A percentile compares a stretch with the other conserved stretches of the same genome.
phyloP scores from a whole-genome alignment of 2,113 vertebrate genomes.

The Stomatorhinus ivindoensis region DNA sequence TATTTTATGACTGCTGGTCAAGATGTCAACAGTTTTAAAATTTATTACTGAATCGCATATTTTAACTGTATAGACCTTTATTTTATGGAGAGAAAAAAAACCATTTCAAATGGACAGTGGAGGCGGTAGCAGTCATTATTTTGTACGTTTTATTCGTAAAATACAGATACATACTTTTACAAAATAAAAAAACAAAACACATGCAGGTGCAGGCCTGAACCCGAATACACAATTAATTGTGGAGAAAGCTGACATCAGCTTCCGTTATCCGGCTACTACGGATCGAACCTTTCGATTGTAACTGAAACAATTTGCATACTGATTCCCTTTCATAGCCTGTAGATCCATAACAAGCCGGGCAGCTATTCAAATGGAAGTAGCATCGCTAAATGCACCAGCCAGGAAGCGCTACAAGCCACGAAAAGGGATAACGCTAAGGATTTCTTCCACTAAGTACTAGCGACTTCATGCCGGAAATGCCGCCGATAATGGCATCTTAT shows the following conservation, averaged over 20 bases:
- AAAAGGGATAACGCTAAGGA: constrained; percentile 45
- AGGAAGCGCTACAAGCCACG: constrained; percentile 48
- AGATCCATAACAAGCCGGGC: constrained; percentile 83
- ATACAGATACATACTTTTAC: constrained; percentile 26
- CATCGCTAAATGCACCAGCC: constrained; percentile 71
- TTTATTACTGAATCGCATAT: not conserved
- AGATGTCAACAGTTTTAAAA: not conserved
- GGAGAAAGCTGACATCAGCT: constrained; percentile 82
- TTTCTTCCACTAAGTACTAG: constrained; percentile 53
- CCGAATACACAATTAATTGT: constrained; percentile 60
- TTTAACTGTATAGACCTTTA: not conserved
- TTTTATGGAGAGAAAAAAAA: not conserved
- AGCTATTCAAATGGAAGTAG: constrained; percentile 90
- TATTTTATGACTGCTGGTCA: not conserved
- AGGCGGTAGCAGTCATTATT: not conserved
- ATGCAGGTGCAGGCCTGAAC: constrained; percentile 55
- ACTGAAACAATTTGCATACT: constrained; percentile 98
- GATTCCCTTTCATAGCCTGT: constrained; percentile 86
- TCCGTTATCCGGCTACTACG: constrained; percentile 68
- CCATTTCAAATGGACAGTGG: not conserved
- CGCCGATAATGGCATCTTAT: constrained; percentile 46
- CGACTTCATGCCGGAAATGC: constrained; percentile 58
- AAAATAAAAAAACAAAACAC: constrained; percentile 52
- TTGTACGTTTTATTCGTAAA: not conserved
- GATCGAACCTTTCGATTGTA: constrained; percentile 99